Conservation (phyloP, 35 echinoderm and acorn worm species). For the Diadema setosum region DNA sequence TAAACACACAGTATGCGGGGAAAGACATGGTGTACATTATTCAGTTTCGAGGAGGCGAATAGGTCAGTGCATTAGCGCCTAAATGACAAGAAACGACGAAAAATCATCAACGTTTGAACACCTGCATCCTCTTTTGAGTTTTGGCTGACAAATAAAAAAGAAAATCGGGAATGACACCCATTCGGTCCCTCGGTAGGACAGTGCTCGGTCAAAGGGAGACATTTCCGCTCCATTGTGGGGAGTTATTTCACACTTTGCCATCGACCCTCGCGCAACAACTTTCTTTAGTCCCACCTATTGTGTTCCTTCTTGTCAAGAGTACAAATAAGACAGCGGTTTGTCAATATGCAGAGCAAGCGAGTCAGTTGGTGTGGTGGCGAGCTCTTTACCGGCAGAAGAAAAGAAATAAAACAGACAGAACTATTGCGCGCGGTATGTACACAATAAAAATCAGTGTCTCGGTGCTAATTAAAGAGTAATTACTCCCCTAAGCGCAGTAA, state of each 20-base stretch:
- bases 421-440: neutral
- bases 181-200: neutral
- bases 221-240: neutral
- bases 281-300: neutral
- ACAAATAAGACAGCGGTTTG: neutral
- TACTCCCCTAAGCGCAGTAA: neutral
- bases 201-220: neutral
- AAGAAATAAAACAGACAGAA: neutral
- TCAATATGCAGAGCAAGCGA: neutral
- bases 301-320: neutral
- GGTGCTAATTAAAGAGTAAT: constrained; percentile 13
- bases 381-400: too few species aligned
- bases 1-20: too few species aligned
- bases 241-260: constrained; percentile 11
- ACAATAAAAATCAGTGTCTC: neutral
- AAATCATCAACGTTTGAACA: neutral
- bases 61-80: constrained; percentile 1
- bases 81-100: neutral
- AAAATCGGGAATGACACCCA: neutral
- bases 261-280: neutral
- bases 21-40: too few species aligned
- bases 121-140: neutral
- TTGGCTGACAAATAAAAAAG: neutral
- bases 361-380: neutral
- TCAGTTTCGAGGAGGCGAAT: too few species aligned